phyloP scores from a whole-genome alignment of 2,888 invertebrate genomes.

The Dasysyrphus albostriatus region DNA sequence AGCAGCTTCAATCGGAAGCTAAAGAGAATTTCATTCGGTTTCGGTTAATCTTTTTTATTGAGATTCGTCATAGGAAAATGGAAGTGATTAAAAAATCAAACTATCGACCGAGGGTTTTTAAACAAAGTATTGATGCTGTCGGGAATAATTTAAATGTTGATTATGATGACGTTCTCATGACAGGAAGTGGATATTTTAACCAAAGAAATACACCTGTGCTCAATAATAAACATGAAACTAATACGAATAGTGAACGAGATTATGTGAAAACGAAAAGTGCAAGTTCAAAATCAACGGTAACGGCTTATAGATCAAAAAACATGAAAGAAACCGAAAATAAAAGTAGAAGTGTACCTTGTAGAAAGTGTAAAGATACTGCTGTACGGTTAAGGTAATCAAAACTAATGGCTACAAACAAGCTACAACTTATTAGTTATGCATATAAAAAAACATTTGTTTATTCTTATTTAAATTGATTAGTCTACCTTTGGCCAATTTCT shows the following conservation, averaged over 20 bases:
- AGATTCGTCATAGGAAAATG: conserved; percentile 85
- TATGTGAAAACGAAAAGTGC: conserved; percentile 19
- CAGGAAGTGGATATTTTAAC: conserved; percentile 78
- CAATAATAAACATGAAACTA: not conserved
- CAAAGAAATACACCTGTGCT: conserved; percentile 73
- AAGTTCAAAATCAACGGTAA: conserved; percentile 24
- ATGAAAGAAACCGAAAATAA: conserved; percentile 43
- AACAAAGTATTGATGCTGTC: conserved; percentile 74
- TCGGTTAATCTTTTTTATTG: conserved; percentile 88
- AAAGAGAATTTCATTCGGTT: conserved; percentile 86
- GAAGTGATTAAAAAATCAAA: conserved; percentile 80
- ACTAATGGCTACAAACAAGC: not conserved
- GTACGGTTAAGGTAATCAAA: conserved; percentile 80
- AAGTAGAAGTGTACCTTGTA: conserved; percentile 80
- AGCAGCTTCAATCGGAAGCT: conserved; percentile 78
- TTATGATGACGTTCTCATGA: conserved; percentile 53
- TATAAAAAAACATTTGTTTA: not conserved
- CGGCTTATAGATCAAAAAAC: conserved; percentile 11
- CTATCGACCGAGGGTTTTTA: conserved; percentile 80
- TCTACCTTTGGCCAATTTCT: too few species aligned
- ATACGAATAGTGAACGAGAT: conserved; percentile 17
- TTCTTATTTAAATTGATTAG: not conserved
- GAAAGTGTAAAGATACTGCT: conserved; percentile 81
- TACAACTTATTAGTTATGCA: conserved; percentile 16
- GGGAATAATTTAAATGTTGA: conserved; percentile 32